phyloP scores from a whole-genome alignment of 2,888 invertebrate genomes.

The Chrysina gloriosa region DNA sequence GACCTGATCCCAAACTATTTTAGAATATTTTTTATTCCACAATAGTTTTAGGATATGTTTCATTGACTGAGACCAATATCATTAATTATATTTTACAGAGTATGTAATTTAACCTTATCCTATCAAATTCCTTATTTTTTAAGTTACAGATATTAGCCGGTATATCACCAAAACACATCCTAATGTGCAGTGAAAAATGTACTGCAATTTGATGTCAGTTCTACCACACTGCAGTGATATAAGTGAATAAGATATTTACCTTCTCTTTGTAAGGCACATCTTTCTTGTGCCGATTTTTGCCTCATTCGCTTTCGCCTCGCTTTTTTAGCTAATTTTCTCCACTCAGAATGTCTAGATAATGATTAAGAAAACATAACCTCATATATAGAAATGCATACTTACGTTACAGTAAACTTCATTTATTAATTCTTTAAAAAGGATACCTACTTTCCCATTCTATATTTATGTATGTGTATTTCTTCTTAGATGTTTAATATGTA shows the following conservation, averaged over 20 bases:
- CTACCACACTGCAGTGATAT: too few species aligned
- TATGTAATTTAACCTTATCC: too few species aligned
- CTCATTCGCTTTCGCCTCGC: constrained; percentile 77
- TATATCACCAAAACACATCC: too few species aligned
- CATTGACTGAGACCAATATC: too few species aligned
- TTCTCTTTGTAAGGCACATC: constrained; percentile 65
- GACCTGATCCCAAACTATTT: too few species aligned
- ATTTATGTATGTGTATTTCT: neutral
- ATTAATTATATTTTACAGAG: too few species aligned
- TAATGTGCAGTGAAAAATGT: too few species aligned
- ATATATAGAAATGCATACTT: constrained; percentile 44
- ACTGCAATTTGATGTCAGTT: too few species aligned
- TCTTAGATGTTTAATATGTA: neutral
- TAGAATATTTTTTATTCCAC: too few species aligned
- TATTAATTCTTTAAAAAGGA: constrained; percentile 58
- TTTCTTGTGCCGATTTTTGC: constrained; percentile 69
- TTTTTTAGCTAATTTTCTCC: constrained; percentile 81
- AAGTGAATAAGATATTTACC: constrained; percentile 56
- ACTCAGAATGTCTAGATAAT: constrained; percentile 71
- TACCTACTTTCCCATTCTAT: constrained; percentile 63
- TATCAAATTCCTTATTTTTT: too few species aligned
- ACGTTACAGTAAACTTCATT: constrained; percentile 2
- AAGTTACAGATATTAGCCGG: too few species aligned
- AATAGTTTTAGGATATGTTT: too few species aligned
- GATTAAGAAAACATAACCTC: constrained; percentile 62